These are phyloP conservation scores for Drosophila pegasa DNA, from an alignment of 2,888 invertebrate genomes.

Conservation along the genomic window DNA sequence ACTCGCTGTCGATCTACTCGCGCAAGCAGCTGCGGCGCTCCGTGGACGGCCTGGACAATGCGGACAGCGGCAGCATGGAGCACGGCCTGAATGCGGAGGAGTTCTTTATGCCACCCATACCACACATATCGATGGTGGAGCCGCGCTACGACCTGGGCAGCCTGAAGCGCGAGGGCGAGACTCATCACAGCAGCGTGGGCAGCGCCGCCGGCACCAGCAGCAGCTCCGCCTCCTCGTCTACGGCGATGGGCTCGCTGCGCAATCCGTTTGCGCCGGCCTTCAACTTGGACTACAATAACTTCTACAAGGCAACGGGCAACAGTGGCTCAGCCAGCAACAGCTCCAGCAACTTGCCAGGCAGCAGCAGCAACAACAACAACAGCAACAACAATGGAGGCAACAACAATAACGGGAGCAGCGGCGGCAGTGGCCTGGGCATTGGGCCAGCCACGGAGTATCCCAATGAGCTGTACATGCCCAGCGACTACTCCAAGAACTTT, in stretches of 20 bases:
- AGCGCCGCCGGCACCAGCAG: conserved; percentile 22
- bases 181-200: conserved; percentile 55
- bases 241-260: conserved; percentile 70
- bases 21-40: conserved; percentile 81
- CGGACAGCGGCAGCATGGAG: conserved; percentile 81
- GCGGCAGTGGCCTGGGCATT: conserved; percentile 30
- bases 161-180: conserved; percentile 83
- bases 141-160: conserved; percentile 82
- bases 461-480: conserved; percentile 83
- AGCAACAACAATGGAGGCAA: conserved; percentile 22
- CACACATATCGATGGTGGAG: conserved; percentile 84
- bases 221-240: conserved; percentile 48
- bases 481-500: conserved; percentile 84
- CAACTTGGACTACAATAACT: conserved; percentile 82
- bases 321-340: conserved; percentile 45
- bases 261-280: conserved; percentile 78
- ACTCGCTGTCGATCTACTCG: conserved; percentile 83
- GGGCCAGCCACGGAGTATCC: conserved; percentile 81
- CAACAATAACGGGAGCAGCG: conserved; percentile 37
- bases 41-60: conserved; percentile 60
- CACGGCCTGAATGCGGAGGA: conserved; percentile 82
- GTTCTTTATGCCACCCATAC: conserved; percentile 83
- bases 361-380: not conserved
- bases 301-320: conserved; percentile 74
- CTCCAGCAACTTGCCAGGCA: conserved; percentile 40